Percentiles rank a stretch among this genome's conserved stretches.
These are phyloP conservation scores for Papilio aristodemus DNA, from an alignment of 1,140 invertebrate species.

Conservation along the genomic window DNA sequence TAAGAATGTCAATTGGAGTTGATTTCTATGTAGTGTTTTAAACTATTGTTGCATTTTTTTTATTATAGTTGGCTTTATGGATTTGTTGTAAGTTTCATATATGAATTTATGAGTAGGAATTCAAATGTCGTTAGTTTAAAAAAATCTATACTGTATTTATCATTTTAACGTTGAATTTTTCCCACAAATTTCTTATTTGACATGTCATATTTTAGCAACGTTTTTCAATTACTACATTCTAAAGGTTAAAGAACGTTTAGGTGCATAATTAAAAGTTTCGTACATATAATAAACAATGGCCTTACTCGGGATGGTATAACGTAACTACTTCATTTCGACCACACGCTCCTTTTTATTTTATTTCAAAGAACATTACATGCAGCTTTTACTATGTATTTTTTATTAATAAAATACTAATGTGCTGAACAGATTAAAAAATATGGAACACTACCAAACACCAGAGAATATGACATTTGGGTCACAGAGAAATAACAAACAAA, in stretches of 20 bases:
- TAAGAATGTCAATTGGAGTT: no score
- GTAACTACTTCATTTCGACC: conserved; percentile 27
- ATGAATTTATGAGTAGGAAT: no score
- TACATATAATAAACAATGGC: conserved; percentile 43
- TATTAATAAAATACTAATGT: background rate
- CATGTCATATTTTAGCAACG: conserved; percentile 12
- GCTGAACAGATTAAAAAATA: no score
- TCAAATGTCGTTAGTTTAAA: no score
- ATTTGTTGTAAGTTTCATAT: no score
- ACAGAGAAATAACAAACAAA: no score
- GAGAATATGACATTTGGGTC: no score
- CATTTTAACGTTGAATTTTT: background rate
- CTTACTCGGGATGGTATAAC: conserved; percentile 37
- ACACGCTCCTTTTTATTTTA: background rate
- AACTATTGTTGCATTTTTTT: no score
- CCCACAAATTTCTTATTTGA: background rate
- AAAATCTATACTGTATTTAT: background rate
- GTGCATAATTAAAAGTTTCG: conserved; percentile 48
- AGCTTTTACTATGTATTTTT: background rate
- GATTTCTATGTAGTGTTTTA: no score
- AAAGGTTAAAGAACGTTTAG: conserved; percentile 45
- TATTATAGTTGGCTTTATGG: no score
- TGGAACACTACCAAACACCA: no score
- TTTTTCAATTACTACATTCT: conserved; percentile 21
- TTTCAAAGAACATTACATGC: background rate